Evolutionary conservation across 1,140 invertebrate genomes (phyloP).

Genomic region (Diabrotica virgifera): DNA sequence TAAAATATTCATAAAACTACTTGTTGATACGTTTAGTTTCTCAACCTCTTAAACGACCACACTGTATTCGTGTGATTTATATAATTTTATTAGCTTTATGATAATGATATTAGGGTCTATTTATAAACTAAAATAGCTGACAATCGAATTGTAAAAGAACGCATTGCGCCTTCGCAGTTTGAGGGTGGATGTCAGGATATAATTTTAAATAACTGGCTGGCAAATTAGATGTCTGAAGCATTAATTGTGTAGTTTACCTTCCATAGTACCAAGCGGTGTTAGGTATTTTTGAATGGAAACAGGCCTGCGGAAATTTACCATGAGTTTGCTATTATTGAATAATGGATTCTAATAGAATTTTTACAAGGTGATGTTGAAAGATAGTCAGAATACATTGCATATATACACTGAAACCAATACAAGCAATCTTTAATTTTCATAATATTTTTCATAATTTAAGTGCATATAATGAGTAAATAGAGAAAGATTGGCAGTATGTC

Average conservation of each 20-base stretch:
- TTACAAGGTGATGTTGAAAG: neutral
- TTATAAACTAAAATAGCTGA: slow-evolving; percentile 13
- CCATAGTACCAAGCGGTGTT: slow-evolving; percentile 18
- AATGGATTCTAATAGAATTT: slow-evolving; percentile 6
- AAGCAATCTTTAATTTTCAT: too few relatives aligned
- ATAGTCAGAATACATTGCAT: too few relatives aligned
- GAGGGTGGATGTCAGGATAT: slow-evolving; percentile 12
- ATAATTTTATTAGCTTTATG: too few relatives aligned
- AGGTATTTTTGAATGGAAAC: slow-evolving; percentile 13
- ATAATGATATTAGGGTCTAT: neutral
- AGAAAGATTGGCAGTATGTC: too few relatives aligned
- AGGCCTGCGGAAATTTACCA: neutral
- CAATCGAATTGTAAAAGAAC: neutral
- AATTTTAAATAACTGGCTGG: slow-evolving; percentile 16
- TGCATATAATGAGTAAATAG: too few relatives aligned
- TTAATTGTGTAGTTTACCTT: slow-evolving; percentile 20
- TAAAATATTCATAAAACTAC: too few relatives aligned
- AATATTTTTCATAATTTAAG: too few relatives aligned
- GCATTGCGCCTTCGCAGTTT: slow-evolving; percentile 4
- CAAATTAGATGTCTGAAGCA: slow-evolving; percentile 16
- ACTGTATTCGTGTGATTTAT: too few relatives aligned
- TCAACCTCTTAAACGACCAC: too few relatives aligned
- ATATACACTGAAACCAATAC: too few relatives aligned
- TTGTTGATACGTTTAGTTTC: too few relatives aligned
- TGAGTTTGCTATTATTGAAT: slow-evolving; percentile 8